Evolutionary conservation across 1,140 invertebrate species (phyloP).

Genomic region (Bombus difficillimus): DNA sequence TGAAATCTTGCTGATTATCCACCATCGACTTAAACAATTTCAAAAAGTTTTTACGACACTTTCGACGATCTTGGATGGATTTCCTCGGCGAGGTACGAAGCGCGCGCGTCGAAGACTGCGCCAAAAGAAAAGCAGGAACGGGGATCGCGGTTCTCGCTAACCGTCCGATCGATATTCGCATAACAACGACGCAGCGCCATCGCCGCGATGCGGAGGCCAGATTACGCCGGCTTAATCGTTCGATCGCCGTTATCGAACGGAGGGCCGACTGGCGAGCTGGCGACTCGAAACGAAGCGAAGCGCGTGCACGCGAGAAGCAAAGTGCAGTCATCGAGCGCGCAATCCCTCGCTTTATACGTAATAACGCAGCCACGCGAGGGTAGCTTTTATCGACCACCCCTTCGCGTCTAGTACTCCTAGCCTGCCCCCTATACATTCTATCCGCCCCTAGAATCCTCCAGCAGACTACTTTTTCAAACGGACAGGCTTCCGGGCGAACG

Average conservation of each 20-base stretch:
- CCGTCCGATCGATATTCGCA: slow-evolving; percentile 37
- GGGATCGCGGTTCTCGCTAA: slow-evolving; percentile 8
- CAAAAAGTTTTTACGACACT: too few relatives aligned
- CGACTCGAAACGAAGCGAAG: not conserved
- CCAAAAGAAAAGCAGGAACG: slow-evolving; percentile 20
- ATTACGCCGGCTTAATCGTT: slow-evolving; percentile 57
- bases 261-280: not conserved
- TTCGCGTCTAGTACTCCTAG: slow-evolving; percentile 54
- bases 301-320: slow-evolving; percentile 37
- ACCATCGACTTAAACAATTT: too few relatives aligned
- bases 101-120: slow-evolving; percentile 18
- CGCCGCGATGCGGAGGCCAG: slow-evolving; percentile 1
- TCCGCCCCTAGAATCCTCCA: slow-evolving; percentile 17
- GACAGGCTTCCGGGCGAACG: slow-evolving; percentile 28
- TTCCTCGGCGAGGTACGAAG: not conserved
- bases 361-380: slow-evolving; percentile 68
- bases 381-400: slow-evolving; percentile 68
- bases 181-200: slow-evolving; percentile 40
- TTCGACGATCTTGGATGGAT: not conserved
- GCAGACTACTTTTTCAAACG: slow-evolving; percentile 33
- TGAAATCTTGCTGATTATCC: too few relatives aligned
- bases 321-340: slow-evolving; percentile 61
- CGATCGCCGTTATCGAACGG: slow-evolving; percentile 58
- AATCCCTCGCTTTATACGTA: slow-evolving; percentile 67
- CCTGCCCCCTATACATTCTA: slow-evolving; percentile 26